These are phyloP conservation scores for Cebus imitator DNA, from an alignment of 2,113 vertebrate species.

Conservation along the genomic window DNA sequence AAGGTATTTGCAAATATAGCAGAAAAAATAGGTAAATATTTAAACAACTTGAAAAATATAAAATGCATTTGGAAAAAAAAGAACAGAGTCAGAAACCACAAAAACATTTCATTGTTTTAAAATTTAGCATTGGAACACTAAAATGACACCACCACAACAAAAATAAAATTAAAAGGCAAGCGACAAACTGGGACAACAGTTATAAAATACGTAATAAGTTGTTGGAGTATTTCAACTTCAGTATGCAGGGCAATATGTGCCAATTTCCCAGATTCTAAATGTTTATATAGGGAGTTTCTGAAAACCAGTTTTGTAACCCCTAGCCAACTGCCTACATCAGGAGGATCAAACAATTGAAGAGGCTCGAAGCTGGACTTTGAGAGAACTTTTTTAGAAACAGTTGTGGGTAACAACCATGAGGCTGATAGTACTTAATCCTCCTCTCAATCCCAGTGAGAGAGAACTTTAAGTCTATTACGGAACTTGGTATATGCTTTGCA, in stretches of 20 bases:
- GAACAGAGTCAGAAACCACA: neutral
- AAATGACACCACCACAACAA: neutral
- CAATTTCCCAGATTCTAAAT: neutral
- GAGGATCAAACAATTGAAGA: constrained; percentile 8
- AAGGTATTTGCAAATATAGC: neutral
- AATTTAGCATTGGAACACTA: neutral
- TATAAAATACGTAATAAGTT: neutral
- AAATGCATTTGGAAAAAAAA: neutral
- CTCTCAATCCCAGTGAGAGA: neutral
- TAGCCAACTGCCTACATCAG: neutral
- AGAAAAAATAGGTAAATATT: neutral
- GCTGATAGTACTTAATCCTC: neutral
- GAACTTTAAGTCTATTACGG: neutral
- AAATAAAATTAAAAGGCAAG: constrained; percentile 18
- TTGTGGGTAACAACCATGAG: neutral
- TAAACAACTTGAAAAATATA: neutral
- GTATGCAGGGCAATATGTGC: neutral
- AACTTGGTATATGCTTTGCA: neutral
- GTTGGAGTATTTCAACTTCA: neutral
- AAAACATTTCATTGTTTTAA: neutral
- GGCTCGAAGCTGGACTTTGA: neutral
- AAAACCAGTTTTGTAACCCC: neutral
- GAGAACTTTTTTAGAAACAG: neutral
- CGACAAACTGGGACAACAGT: neutral
- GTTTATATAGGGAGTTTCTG: constrained; percentile 3